Evolutionary conservation across 2,797 vertebrate species (phyloP), one percentile per base, ranked within the genome.

Genomic region (Aythya fuligula): DNA sequence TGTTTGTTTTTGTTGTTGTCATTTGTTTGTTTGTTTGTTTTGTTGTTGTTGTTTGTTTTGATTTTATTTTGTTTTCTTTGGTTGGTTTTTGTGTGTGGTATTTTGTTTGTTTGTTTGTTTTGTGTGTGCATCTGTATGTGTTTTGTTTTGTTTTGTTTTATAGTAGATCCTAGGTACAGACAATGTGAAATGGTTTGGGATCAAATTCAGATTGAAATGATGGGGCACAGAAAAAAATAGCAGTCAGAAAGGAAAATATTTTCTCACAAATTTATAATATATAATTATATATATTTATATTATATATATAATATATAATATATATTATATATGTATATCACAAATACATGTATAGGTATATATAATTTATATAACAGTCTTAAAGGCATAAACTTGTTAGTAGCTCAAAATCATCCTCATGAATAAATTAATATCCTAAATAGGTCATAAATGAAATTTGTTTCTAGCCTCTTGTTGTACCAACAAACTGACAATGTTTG

Each of bases 381-480:
- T 72, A 82, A 57, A 93, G 38, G 11, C 38, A 90, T 69, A 93
- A 93, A 86, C 22, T 65, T 90, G 19, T 53, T 93, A 94, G 82
- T 49, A 91, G 38, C 39, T 83, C 61, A 71, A 96, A 95, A 80
- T 85, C 56, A 92, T 67, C 21, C n/a, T 56, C 11, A 21, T 45
- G 16, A 94, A 89, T 90, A 93, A 92, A 91, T 91, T 84, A 82
- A 85, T 91, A 73, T 17, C 32, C 15, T 85, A 92, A 96, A 92
- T 62, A 81, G 72, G 74, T 47, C 1, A 4, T 28, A 91, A 95
- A 88, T 85, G 15, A 61, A 56, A 72, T 53, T 32, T 5, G 0
- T 49, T 70, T 76, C 12, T 66, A 56, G 24, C 72, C 30, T 65
- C 13, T n/a, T 70, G 32, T 61, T 79, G 4, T 39, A 36, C 47